Evolutionary conservation across 1,140 invertebrate genomes (phyloP), one percentile per base, ranked within the genome.

Genomic region (Brachionus koreanus): DNA sequence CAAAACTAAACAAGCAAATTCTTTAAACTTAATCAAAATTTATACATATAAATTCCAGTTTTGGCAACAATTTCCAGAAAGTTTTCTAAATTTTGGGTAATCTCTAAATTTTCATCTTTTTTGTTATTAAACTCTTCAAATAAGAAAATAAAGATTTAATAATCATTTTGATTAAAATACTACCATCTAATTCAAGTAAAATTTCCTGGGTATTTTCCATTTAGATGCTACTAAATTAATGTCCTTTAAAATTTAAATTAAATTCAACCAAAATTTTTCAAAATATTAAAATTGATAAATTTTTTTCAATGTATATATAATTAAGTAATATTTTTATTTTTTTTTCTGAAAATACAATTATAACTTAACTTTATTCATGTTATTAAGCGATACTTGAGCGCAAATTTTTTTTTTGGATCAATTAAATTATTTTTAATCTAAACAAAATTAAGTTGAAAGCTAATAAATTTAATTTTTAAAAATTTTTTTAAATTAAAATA

Each of bases 11-110:
- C 13, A 6, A 23, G 35, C 33, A n/a, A 5, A 57, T 13, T 13
- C 16, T 61, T 0, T 5, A 25, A 16, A 29, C 12, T 42, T 39
- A 49, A 52, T 57, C 12, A 23, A 57, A 79, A 79, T 19, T 61
- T 57, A 35, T 65, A 79, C 76, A 39, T 79, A 25, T 79, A 79
- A n/a, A 37, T 65, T 39, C 76, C 76, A 4, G 76, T 79, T 61
- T 79, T 79, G 37, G 76, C 76, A 10, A 79, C 76, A 35, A 42
- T 19, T 43, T 79, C 49, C n/a, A 79, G 35, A 61, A 61, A 61
- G 12, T 79, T 65, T 61, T 79, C 76, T 65, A 79, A 37, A 61
- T 43, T 79, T 79, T 57, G 49, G 39, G 76, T 25, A 2, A 79
- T 57, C 9, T 79, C 76, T 16, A 7, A 29, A 43, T 61, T 35